Evolutionary conservation across 2,797 vertebrate genomes (phyloP).

Genomic region (Cetoscarus ocellatus): DNA sequence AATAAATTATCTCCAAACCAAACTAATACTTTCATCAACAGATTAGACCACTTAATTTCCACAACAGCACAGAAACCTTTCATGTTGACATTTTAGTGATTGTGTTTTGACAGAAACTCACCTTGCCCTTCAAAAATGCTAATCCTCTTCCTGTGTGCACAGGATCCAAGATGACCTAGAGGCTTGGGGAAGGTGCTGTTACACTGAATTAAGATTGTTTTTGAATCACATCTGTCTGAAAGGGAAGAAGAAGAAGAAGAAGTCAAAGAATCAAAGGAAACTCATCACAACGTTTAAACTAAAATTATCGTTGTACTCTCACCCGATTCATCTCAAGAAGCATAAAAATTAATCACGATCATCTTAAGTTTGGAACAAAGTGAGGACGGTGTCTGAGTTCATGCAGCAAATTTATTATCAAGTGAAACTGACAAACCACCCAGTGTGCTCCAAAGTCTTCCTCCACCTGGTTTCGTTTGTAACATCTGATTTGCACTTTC

Average conservation of each 20-base stretch:
- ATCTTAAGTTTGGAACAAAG: conserved; percentile 1
- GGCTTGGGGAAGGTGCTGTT: conserved; percentile 89
- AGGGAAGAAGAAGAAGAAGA: conserved; percentile 30
- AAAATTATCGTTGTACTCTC: conserved; percentile 12
- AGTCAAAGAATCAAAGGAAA: background rate
- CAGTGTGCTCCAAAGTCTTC: conserved; percentile 65
- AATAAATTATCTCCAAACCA: conserved; percentile 12
- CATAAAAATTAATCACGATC: no score
- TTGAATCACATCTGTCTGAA: conserved; percentile 64
- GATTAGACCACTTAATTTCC: background rate
- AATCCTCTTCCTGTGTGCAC: conserved; percentile 90
- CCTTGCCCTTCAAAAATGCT: conserved; percentile 90
- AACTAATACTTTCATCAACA: conserved; percentile 5
- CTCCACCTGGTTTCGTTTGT: conserved; percentile 70
- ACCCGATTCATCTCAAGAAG: background rate
- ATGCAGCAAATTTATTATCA: conserved; percentile 71
- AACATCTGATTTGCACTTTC: conserved; percentile 71
- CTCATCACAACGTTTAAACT: conserved; percentile 9
- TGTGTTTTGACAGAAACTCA: conserved; percentile 70
- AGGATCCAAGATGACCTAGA: conserved; percentile 90
- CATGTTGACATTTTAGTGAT: background rate
- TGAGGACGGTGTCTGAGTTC: conserved; percentile 29
- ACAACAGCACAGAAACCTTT: background rate
- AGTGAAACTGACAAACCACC: conserved; percentile 80
- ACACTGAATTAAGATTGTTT: conserved; percentile 86